These are phyloP conservation scores for Antheraea assamensis DNA, from an alignment of 2,888 invertebrate genomes.

Conservation along the genomic window DNA sequence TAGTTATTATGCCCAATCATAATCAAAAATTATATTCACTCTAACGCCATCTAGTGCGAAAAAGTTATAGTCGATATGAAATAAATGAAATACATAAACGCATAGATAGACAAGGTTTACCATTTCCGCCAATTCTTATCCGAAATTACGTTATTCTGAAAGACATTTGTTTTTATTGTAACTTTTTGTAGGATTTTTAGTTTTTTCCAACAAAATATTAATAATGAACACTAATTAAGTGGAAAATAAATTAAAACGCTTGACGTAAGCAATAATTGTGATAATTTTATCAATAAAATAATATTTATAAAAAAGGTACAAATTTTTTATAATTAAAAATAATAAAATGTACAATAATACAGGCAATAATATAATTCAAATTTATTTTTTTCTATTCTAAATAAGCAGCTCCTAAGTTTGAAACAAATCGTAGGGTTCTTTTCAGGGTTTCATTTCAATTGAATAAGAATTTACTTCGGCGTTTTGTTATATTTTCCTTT, in stretches of 20 bases:
- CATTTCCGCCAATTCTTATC: neutral
- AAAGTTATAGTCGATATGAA: neutral
- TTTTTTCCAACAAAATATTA: neutral
- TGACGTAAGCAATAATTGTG: neutral
- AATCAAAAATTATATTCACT: too few species aligned
- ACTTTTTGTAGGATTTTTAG: neutral
- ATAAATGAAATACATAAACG: neutral
- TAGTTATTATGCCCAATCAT: too few species aligned
- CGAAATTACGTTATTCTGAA: neutral
- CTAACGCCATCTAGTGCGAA: neutral
- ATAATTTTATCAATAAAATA: neutral
- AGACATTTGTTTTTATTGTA: neutral
- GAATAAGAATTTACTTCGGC: neutral
- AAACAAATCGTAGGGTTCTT: neutral
- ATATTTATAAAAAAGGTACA: neutral
- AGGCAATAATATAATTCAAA: too few species aligned
- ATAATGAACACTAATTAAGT: neutral
- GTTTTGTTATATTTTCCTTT: neutral
- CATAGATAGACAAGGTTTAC: neutral
- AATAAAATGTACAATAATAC: too few species aligned
- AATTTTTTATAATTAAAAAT: neutral
- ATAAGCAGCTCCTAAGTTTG: neutral
- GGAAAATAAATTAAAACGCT: constrained; percentile 1
- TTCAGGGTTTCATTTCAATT: neutral
- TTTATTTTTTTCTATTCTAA: too few species aligned